phyloP scores from a whole-genome alignment of 1,140 invertebrate species.

The Melipona quadrifasciata region DNA sequence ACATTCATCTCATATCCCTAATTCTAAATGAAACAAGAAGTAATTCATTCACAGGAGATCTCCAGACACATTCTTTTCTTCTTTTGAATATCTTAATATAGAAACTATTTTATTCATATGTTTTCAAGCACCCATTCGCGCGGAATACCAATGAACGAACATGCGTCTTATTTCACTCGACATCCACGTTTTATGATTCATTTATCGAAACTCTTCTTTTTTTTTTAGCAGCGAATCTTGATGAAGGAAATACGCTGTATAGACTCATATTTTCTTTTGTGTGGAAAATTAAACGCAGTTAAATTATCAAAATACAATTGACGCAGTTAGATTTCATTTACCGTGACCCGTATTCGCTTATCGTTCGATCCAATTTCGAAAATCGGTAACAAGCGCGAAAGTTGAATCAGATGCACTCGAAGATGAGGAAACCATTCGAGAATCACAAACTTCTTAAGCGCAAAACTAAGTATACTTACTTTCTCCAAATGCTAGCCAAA shows the following conservation, averaged over 20 bases:
- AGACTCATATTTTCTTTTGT: background rate
- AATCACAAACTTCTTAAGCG: conserved; percentile 29
- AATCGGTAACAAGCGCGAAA: background rate
- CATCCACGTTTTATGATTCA: background rate
- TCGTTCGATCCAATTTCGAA: background rate
- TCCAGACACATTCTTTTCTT: background rate
- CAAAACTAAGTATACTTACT: conserved; percentile 46
- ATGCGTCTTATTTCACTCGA: background rate
- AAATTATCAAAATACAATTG: conserved; percentile 1
- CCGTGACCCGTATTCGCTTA: background rate
- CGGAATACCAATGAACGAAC: conserved; percentile 19
- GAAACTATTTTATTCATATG: conserved; percentile 34
- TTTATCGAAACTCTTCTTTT: background rate
- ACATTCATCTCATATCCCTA: background rate
- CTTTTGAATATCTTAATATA: conserved; percentile 13
- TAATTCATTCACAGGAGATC: background rate
- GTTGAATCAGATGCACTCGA: background rate
- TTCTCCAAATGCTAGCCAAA: conserved; percentile 66
- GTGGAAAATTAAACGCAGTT: background rate
- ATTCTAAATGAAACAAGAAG: background rate
- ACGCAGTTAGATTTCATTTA: background rate
- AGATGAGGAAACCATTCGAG: conserved; percentile 33
- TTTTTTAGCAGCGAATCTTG: background rate
- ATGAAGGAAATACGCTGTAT: background rate
- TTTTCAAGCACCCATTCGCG: background rate